These are phyloP conservation scores for Aegotheles bennettii DNA, from an alignment of 2,113 vertebrate species.

Conservation along the genomic window DNA sequence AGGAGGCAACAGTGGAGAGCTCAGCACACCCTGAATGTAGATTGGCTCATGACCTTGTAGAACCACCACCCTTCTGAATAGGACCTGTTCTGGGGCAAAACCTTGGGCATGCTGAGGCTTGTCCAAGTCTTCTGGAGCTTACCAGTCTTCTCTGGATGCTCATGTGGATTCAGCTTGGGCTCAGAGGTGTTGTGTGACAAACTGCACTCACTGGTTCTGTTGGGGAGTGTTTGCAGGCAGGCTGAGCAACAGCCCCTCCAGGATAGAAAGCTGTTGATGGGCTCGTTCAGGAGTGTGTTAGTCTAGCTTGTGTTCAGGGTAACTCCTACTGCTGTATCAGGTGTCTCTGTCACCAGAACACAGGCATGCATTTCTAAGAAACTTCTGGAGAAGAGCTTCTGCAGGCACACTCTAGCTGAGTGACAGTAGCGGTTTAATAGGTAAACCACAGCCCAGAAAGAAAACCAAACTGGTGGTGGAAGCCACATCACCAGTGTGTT, in stretches of 20 bases:
- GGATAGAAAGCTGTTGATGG: accelerated
- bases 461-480: not conserved
- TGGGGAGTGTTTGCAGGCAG: not conserved
- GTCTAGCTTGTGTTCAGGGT: not conserved
- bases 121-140: not conserved
- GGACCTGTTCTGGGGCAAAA: not conserved
- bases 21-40: not conserved
- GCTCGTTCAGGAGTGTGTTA: not conserved
- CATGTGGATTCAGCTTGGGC: not conserved
- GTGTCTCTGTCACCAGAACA: not conserved
- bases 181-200: not conserved
- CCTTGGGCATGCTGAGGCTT: not conserved
- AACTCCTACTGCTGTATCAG: not conserved
- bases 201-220: not conserved
- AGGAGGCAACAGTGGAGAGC: not conserved
- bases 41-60: not conserved
- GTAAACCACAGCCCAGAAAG: not conserved
- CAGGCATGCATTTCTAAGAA: accelerated
- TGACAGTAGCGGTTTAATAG: not conserved
- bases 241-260: accelerated
- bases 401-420: accelerated
- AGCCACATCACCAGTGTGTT: not conserved
- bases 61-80: not conserved
- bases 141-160: not conserved
- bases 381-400: not conserved